phyloP scores from a whole-genome alignment of 2,113 vertebrate genomes.

The Asarcornis scutulata region DNA sequence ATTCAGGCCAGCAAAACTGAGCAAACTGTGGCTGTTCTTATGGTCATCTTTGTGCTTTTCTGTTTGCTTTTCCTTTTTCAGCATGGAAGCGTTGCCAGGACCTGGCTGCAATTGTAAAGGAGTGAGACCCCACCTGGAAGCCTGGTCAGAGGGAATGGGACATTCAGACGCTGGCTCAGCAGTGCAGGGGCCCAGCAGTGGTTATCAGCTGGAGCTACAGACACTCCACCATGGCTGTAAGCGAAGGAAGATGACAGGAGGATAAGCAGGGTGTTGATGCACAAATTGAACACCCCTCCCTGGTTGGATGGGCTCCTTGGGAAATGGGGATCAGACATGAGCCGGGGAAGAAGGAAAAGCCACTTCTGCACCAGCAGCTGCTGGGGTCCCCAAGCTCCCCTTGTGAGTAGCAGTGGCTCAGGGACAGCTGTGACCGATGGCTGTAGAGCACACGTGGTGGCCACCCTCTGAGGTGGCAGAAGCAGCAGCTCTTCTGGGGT shows the following conservation, averaged over 20 bases:
- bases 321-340: background rate
- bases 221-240: too few species aligned
- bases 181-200: background rate
- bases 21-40: background rate
- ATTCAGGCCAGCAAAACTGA: background rate
- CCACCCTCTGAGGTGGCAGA: background rate
- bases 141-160: background rate
- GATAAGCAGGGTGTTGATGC: background rate
- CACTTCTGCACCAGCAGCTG: background rate
- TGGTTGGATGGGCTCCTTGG: background rate
- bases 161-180: too few species aligned
- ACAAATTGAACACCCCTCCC: background rate
- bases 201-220: background rate
- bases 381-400: background rate
- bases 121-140: accelerated
- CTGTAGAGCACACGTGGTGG: too few species aligned
- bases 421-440: background rate
- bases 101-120: background rate
- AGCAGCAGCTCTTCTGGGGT: background rate
- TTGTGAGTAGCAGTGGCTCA: accelerated
- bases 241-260: background rate
- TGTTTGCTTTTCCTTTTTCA: background rate
- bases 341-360: background rate
- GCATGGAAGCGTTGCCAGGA: background rate
- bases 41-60: background rate